Evolutionary conservation across 2,113 vertebrate species (phyloP), one percentile per base, ranked within the genome.

Genomic region (Sterna hirundo): DNA sequence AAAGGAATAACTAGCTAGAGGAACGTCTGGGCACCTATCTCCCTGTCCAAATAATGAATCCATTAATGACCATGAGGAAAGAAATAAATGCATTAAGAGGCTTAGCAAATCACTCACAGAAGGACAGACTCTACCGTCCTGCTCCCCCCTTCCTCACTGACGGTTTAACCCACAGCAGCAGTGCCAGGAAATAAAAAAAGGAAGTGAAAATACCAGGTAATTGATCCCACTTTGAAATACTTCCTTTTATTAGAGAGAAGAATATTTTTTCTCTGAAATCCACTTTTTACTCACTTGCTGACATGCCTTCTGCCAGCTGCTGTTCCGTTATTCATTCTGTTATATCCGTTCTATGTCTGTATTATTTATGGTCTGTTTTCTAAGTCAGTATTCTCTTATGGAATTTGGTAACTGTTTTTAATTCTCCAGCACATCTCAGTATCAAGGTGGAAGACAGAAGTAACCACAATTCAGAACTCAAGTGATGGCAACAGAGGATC

Each of bases 1-100:
- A 94, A 79, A 90, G 34, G 23, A 89, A 34, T 52, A 88, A 71
- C 46, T 70, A 65, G 21, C 20, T 66, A 75, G 11, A 70, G 47
- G 34, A 89, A 65, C 0, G 2, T 32, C 76, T 81, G n/a, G 7
- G 36, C 32, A 92, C 27, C 60, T 74, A 60, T 55, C 49, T 60
- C 57, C 26, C 34, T 80, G 47, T 49, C 21, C 88, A 92, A 94
- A 84, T 30, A 94, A 95, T 42, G 22, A 66, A 64, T 42, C 44
- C 36, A 79, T 65, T 94, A 87, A 94, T 11, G 58, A 92, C 58
- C 70, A 10, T 2, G 26, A 94, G 38, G 34, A 93, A 61, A 97
- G 54, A 47, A 92, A 94, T 80, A 96, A 86, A 86, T 34, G 47
- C 74, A 95, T 93, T 94, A 89, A 94, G 92, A 91, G 44, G 78